Base-by-base conservation (phyloP, 1,140 invertebrate genomes). In the Neodiprion lecontei region DNA sequence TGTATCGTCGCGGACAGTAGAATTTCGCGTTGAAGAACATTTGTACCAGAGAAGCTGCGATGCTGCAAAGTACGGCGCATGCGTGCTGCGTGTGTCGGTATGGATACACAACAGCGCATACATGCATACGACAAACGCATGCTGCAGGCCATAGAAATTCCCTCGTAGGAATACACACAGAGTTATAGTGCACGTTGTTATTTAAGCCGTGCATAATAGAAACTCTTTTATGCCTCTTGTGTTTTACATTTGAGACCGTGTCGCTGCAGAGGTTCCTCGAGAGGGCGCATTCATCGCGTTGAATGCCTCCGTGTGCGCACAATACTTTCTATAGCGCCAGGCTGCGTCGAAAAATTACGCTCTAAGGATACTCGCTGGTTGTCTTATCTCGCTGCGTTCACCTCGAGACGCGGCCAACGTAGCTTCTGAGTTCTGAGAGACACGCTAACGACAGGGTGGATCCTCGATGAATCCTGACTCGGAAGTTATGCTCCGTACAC, bases 171-270 rank as follows among this genome's bases (percentile, higher is more conserved):
- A 61, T 61, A 61, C 53, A 40, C 28, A 40, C 28, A 40, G 28
- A 61, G 53, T 61, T 61, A 12, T 61, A 61, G 53, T 61, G n/a
- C 69, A 76, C 77, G 79, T 82, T 86, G 86, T 87, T 87, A 87
- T 88, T 88, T 87, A 88, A 88, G 83, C 85, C 83, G 83, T 83
- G 81, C 83, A 85, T 85, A 86, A 87, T 86, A 80, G 83, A 82
- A 83, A 86, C 83, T 88, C 85, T 88, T 88, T 87, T 86, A 87
- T 88, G 80, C 79, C 85, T 83, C 84, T 86, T 86, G 79, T 88
- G 84, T 87, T 85, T 88, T 87, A 85, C 80, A 83, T 87, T 79
- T 83, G 79, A 87, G 84, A 85, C 83, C 82, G 82, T 83, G 82
- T 84, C 81, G 82, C 80, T 84, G 75, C 79, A 74, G 80, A 61